Conservation (phyloP, 2,113 vertebrate species). For the Shinisaurus crocodilurus region DNA sequence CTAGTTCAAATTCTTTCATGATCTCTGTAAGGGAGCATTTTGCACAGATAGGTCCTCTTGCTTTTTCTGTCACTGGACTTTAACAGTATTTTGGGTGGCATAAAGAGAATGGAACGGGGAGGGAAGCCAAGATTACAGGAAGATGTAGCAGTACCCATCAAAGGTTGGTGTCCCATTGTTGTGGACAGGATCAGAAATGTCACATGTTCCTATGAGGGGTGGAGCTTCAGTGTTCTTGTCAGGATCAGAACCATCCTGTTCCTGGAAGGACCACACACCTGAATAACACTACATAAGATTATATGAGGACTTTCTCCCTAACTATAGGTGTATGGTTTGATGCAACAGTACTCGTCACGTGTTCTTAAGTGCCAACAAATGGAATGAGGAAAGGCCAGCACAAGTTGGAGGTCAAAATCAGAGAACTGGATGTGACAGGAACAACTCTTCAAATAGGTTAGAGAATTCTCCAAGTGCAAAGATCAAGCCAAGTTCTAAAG, state of each 20-base stretch:
- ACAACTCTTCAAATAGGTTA: neutral
- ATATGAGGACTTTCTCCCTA: no score
- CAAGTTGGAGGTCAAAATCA: neutral
- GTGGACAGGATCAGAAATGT: no score
- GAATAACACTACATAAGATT: neutral
- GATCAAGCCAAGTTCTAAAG: no score
- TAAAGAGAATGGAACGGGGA: slow-evolving; percentile 40
- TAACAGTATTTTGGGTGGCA: slow-evolving; percentile 59
- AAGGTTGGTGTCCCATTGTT: slow-evolving; percentile 17
- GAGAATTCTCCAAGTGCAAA: neutral
- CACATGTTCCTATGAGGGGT: no score
- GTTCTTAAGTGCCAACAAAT: neutral
- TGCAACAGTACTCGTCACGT: no score
- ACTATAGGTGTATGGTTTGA: no score
- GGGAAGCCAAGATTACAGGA: slow-evolving; percentile 46
- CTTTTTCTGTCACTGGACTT: slow-evolving; percentile 67
- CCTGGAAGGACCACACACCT: neutral
- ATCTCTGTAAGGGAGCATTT: slow-evolving; percentile 69
- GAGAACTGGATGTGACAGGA: neutral
- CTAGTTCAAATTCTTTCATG: slow-evolving; percentile 67
- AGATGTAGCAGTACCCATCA: slow-evolving; percentile 38
- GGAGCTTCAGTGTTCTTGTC: neutral
- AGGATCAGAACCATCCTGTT: neutral
- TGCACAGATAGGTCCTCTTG: slow-evolving; percentile 66
- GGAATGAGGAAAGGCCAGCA: neutral